Conservation (phyloP, 1,140 invertebrate species). For the Daktulosphaira vitifoliae region DNA sequence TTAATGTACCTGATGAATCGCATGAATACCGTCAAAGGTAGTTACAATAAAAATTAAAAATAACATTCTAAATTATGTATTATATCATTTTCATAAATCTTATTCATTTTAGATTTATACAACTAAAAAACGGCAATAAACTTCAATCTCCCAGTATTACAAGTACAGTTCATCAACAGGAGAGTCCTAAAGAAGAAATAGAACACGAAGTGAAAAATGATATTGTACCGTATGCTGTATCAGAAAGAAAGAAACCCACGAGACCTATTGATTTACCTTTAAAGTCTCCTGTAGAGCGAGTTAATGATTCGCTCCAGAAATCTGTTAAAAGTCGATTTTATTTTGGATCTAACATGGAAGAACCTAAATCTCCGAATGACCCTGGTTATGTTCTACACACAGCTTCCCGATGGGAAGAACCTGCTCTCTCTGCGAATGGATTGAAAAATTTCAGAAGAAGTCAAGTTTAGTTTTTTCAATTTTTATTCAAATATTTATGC, state of each 20-base stretch:
- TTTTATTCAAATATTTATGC: too few species aligned
- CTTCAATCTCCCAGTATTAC: constrained; percentile 26
- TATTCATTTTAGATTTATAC: not conserved
- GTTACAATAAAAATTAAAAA: not conserved
- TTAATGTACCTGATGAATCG: constrained; percentile 12
- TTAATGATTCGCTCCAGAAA: constrained; percentile 19
- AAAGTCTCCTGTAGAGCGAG: constrained; percentile 4
- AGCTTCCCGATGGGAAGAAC: constrained; percentile 34
- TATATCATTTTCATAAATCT: too few species aligned
- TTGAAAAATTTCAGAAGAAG: constrained; percentile 26
- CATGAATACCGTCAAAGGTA: constrained; percentile 15
- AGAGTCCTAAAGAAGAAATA: constrained; percentile 21
- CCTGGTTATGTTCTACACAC: constrained; percentile 37
- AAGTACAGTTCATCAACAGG: constrained; percentile 18
- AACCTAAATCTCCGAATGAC: constrained; percentile 32
- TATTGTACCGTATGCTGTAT: constrained; percentile 3
- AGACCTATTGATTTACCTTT: constrained; percentile 12
- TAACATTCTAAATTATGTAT: too few species aligned
- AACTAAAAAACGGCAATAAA: not conserved
- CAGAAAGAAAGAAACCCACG: constrained; percentile 18
- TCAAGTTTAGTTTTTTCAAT: too few species aligned
- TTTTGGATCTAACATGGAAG: constrained; percentile 2
- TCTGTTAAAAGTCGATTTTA: constrained; percentile 27
- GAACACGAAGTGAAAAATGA: constrained; percentile 17
- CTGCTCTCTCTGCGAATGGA: not conserved